Conservation (phyloP, 2,797 vertebrate genomes). For the Coccyzus lansbergi region DNA sequence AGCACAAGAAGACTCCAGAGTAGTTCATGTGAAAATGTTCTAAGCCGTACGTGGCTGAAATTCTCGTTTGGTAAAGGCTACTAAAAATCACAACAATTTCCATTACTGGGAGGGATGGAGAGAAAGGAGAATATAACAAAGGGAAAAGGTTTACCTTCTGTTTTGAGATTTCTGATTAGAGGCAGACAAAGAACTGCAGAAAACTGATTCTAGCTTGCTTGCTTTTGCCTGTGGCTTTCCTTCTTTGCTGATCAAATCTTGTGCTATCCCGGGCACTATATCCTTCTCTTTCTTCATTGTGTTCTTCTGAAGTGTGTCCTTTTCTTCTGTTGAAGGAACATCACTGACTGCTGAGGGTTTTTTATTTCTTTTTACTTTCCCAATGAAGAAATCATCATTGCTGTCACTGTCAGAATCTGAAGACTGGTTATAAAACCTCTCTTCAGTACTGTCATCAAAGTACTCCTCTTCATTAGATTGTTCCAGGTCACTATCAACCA, state of each 20-base stretch:
- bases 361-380: constrained; percentile 89
- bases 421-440: constrained; percentile 91
- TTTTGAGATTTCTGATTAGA: constrained; percentile 53
- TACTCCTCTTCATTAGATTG: constrained; percentile 83
- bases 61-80: neutral
- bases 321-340: constrained; percentile 29
- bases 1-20: neutral
- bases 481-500: constrained; percentile 76
- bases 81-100: neutral
- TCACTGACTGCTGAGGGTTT: constrained; percentile 76
- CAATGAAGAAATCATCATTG: constrained; percentile 90
- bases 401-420: constrained; percentile 87
- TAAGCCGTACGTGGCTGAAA: neutral
- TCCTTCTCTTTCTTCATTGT: neutral
- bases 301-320: neutral
- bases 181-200: constrained; percentile 84
- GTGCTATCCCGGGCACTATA: neutral
- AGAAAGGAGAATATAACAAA: neutral
- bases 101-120: neutral
- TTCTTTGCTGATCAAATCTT: constrained; percentile 55
- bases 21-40: neutral
- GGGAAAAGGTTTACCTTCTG: constrained; percentile 65
- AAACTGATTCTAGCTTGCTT: constrained; percentile 81
- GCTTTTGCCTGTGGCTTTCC: constrained; percentile 63
- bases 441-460: constrained; percentile 97